Evolutionary conservation across 2,888 invertebrate genomes (phyloP), one percentile per base, ranked within the genome.

Genomic region (Tipula lateralis): DNA sequence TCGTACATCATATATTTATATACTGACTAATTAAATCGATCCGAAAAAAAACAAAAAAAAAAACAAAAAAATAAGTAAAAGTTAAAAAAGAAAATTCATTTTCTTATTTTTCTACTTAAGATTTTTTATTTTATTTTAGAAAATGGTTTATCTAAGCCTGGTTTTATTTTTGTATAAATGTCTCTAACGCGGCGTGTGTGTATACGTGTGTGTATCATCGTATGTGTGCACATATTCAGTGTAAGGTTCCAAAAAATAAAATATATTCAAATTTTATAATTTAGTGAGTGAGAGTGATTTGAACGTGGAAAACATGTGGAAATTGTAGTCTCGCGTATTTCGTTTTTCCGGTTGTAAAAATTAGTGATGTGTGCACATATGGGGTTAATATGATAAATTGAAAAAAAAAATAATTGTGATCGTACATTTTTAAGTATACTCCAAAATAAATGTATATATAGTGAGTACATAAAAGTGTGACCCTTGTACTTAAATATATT

Each of bases 61-160:
- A 66, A 39, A 39, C 13, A 7, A 66, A 66, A 24, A 24, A 66
- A 66, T 7, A 66, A 24, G 24, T 66, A 66, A 66, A 66, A 66
- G 66, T 66, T 24, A 24, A 66, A 66, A 24, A 66, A 66, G 66
- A 66, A 66, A 66, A 66, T 24, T 9, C 66, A 66, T 66, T 66
- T 66, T 66, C 66, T 66, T 66, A 66, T 66, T 66, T 66, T 66
- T 66, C 66, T 66, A 66, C 66, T 66, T 66, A 66, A 66, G 66
- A 66, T 24, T 24, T 66, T 50, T 50, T 19, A 2, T 44, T 44
- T 66, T 66, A 66, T 66, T 66, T 66, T 66, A 66, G 66, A 66
- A 66, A 66, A 66, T 66, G 66, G 19, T 66, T 66, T 66, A 66
- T 24, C 66, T 66, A 66, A 66, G 66, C 66, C 66, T 66, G 24